These are phyloP conservation scores for Lepidostoma basale DNA, from an alignment of 1,140 invertebrate genomes.

Conservation along the genomic window DNA sequence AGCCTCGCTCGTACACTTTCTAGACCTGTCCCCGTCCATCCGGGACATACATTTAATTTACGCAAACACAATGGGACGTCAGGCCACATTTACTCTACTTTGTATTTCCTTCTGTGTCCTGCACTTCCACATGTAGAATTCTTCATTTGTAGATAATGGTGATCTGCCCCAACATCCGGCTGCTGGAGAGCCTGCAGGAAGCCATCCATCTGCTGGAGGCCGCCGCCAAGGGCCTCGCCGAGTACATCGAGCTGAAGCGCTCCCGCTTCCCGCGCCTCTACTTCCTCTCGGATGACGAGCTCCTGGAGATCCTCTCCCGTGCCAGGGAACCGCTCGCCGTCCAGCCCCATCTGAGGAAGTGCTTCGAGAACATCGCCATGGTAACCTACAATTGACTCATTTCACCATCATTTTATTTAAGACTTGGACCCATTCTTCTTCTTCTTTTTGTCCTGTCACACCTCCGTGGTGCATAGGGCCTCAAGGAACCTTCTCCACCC, in stretches of 20 bases:
- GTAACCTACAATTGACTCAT: constrained; percentile 51
- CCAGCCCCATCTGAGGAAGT: constrained; percentile 79
- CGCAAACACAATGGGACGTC: no score
- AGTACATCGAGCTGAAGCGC: constrained; percentile 78
- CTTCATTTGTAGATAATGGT: constrained; percentile 60
- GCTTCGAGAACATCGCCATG: constrained; percentile 78
- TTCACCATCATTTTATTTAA: not conserved
- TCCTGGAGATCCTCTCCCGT: constrained; percentile 78
- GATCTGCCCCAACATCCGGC: constrained; percentile 63
- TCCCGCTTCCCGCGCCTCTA: constrained; percentile 75
- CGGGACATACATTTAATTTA: no score
- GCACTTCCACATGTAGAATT: no score
- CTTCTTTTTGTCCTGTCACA: no score
- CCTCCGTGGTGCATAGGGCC: no score
- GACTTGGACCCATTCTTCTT: not conserved
- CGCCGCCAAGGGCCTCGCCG: constrained; percentile 74
- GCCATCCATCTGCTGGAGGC: constrained; percentile 70
- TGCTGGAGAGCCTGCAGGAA: constrained; percentile 72
- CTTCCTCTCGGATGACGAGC: constrained; percentile 80
- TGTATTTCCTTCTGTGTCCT: no score
- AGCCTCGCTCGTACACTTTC: no score
- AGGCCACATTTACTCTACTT: no score
- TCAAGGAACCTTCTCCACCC: no score
- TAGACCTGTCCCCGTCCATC: no score
- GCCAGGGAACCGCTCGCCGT: constrained; percentile 75